Conservation (phyloP, 2,797 vertebrate genomes). For the Sebastiscus albofasciatus region DNA sequence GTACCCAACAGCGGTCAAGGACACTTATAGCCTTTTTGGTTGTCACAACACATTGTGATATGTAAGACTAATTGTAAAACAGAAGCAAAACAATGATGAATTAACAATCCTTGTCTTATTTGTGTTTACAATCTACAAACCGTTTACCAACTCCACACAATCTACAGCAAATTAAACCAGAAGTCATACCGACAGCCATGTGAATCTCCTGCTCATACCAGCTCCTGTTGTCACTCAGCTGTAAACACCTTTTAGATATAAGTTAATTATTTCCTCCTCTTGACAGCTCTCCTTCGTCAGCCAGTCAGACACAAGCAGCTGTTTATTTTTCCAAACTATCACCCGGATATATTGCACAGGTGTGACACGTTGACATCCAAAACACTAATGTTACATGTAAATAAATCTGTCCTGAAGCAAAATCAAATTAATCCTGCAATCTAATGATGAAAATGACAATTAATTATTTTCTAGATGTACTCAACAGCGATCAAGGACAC, state of each 20-base stretch:
- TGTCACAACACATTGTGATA: background rate
- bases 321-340: constrained; percentile 58
- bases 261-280: constrained; percentile 57
- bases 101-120: background rate
- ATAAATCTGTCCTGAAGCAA: background rate
- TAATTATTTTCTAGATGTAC: background rate
- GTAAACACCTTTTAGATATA: background rate
- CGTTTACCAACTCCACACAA: background rate
- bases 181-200: background rate
- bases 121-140: background rate
- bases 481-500: background rate
- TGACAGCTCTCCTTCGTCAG: constrained; percentile 17
- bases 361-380: constrained; percentile 57
- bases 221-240: background rate
- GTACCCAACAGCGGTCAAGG: background rate
- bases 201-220: background rate
- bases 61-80: background rate
- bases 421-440: background rate
- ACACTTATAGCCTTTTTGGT: background rate
- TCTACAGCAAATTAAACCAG: background rate
- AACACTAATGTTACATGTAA: background rate
- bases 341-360: constrained; percentile 48
- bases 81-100: background rate
- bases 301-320: constrained; percentile 24
- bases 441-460: background rate